Conservation (phyloP, 2,113 vertebrate species). For the Peromyscus leucopus region DNA sequence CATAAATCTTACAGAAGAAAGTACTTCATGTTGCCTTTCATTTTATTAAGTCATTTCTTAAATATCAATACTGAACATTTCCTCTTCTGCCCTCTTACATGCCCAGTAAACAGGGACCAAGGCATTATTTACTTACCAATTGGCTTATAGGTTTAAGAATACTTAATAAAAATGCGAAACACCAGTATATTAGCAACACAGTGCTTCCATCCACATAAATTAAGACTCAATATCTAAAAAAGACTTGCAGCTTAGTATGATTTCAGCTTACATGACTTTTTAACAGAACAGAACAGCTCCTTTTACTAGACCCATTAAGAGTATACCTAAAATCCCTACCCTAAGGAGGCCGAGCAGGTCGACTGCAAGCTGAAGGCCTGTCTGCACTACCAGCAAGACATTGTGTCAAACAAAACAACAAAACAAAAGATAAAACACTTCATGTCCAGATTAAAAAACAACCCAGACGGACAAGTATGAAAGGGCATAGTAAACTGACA, state of each 20-base stretch:
- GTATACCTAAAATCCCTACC: neutral
- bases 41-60: constrained; percentile 58
- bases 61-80: constrained; percentile 29
- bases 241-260: constrained; percentile 23
- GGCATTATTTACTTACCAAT: neutral
- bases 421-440: constrained; percentile 21
- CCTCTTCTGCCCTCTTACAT: constrained; percentile 35
- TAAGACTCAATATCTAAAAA: constrained; percentile 5
- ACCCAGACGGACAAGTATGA: neutral
- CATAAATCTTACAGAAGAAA: neutral
- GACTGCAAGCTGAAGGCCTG: neutral
- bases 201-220: constrained; percentile 16
- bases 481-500: neutral
- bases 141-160: constrained; percentile 10
- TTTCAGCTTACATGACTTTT: neutral
- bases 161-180: constrained; percentile 54
- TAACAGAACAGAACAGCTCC: neutral
- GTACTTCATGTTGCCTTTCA: constrained; percentile 39
- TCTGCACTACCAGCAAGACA: neutral
- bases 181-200: constrained; percentile 23
- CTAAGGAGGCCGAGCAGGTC: neutral
- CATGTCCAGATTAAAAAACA: constrained; percentile 34
- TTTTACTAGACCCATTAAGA: neutral
- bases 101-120: constrained; percentile 20
- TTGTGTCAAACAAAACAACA: neutral